Evolutionary conservation across 2,888 invertebrate genomes (phyloP).

Genomic region (Platycnemis pennipes): DNA sequence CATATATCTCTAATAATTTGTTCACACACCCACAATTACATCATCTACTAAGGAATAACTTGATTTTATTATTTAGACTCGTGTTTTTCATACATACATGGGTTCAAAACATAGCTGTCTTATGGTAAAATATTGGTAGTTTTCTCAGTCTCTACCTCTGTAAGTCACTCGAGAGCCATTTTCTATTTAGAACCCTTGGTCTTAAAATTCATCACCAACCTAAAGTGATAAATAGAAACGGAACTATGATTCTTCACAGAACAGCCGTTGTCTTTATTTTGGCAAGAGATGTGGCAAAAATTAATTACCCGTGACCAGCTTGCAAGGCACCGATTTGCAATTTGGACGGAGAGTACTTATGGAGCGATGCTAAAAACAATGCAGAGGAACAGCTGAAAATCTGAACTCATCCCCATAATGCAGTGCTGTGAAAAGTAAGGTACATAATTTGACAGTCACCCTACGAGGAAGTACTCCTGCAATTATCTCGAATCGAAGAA

Average conservation of each 20-base stretch:
- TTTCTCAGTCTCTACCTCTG: not conserved
- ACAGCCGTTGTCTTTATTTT: not conserved
- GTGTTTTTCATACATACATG: no score
- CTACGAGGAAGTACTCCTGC: no score
- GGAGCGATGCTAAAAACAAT: not conserved
- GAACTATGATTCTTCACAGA: not conserved
- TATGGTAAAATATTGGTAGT: no score
- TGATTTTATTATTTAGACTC: no score
- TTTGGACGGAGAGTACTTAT: not conserved
- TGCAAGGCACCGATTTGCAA: not conserved
- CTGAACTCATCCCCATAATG: no score
- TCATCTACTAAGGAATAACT: no score
- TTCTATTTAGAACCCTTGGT: not conserved
- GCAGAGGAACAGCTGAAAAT: not conserved
- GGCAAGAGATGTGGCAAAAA: not conserved
- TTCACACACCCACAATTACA: no score
- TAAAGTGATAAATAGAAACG: not conserved
- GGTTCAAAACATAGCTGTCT: no score
- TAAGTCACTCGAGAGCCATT: not conserved
- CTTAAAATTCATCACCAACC: not conserved
- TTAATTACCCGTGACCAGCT: not conserved
- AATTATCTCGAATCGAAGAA: no score
- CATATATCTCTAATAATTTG: no score
- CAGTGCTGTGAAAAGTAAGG: no score
- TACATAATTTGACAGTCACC: no score